Evolutionary conservation across 2,888 invertebrate genomes (phyloP), one percentile per base, ranked within the genome.

Genomic region (Hofmannophila pseudospretella): DNA sequence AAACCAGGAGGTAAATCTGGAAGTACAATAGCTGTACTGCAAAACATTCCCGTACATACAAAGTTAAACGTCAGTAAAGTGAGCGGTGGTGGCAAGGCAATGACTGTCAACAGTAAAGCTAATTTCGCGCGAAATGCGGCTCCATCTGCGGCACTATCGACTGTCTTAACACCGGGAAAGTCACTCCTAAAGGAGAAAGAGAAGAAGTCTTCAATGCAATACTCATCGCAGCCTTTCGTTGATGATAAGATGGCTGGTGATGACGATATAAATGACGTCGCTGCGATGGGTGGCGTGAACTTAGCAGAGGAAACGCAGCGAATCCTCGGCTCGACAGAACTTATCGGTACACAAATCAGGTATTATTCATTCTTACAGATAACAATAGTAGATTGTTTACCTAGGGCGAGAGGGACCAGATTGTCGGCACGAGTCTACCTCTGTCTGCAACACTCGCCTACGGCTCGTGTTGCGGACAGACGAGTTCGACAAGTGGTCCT

Each of bases 281-380:
- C 98, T 19, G 97, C 98, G 7, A 98, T 99, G 98, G 98, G 98
- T 46, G 98, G 98, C 34, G 98, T 99, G 37, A 99, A 99, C 85
- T 89, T 99, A 59, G 95, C 95, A 0, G 98, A 99, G 80, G 98
- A 99, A 80, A 94, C 95, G 23, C 97, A 97, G 74, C 92, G 96
- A 74, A 98, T 98, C 63, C 89, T 98, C 42, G 96, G 96, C 8
- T 93, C 95, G 9, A 94, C 96, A 1, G 96, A 96, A 61, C 91
- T 95, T 72, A 94, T 96, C 48, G 96, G 96, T 14, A 94, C 95
- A 1, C 96, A 96, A 72, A 94, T 94, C 43, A 82, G 90, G 68
- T 77, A 16, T n/a, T n/a, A n/a, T n/a, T n/a, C n/a, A n/a, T n/a
- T n/a, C n/a, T n/a, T n/a, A n/a, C n/a, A n/a, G n/a, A n/a, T n/a